Evolutionary conservation across 1,140 invertebrate species (phyloP), one percentile per base, ranked within the genome.

Genomic region (Drosophila littoralis): DNA sequence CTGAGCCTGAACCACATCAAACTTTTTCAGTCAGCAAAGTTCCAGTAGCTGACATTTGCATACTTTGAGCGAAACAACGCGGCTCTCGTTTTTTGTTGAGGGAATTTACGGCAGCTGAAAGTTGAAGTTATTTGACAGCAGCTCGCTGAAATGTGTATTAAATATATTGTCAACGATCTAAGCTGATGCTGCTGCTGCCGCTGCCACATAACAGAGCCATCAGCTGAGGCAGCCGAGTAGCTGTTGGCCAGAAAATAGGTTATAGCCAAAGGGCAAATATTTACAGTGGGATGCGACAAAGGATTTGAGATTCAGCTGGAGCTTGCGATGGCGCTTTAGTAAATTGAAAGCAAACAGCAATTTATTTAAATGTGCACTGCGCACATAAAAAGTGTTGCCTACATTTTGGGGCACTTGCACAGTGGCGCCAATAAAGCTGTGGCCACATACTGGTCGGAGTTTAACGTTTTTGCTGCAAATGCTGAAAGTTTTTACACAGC

Each of bases 291-390:
- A 36, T 32, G 60, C 50, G 61, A 38, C 52, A 58, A 46, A 22
- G 36, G 36, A 22, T 36, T 73, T 55, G 36, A 45, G 65, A 69
- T 61, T 70, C 63, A 35, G 32, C 28, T 54, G 38, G 32, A 52
- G 71, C 45, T 77, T 45, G 68, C 63, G 69, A 78, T 82, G 67
- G 40, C 32, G 59, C 52, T 13, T 70, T 70, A 79, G 79, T 77
- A 86, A 86, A 86, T 86, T 86, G 83, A 86, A 86, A 77, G 83
- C 66, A 88, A 86, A 86, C 83, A 86, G 79, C 77, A 82, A 82
- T 85, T 75, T 85, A 75, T 85, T 85, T 85, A 69, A 78, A 77
- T 85, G 77, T 76, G 51, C 71, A 15, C 63, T 43, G 54, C 54
- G 54, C 40, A 73, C 10, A 45, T 45, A 45, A 68, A 68, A 68